Conservation (phyloP, 2,113 vertebrate species). For the Pogonocichla stellata region DNA sequence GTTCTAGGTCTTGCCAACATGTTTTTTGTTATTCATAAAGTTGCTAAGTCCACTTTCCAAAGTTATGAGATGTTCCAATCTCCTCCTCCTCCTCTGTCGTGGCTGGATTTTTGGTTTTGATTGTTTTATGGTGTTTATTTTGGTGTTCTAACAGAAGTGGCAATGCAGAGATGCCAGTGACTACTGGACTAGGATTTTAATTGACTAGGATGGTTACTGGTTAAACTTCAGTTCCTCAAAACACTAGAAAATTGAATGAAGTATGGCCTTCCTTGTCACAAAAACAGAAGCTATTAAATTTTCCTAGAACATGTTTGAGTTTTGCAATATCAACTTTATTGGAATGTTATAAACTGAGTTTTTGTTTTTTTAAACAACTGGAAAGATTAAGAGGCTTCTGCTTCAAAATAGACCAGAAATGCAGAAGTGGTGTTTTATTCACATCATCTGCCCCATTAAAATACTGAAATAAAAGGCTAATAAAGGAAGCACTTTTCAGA, state of each 20-base stretch:
- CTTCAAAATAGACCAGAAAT: conserved; percentile 42
- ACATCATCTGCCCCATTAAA: conserved; percentile 32
- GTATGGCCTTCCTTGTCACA: conserved; percentile 40
- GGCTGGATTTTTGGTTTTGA: not conserved
- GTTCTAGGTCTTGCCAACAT: not conserved
- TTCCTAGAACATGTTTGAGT: conserved; percentile 33
- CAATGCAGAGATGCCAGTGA: not conserved
- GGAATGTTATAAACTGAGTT: conserved; percentile 65
- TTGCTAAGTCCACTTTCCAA: not conserved
- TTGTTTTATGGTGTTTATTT: not conserved
- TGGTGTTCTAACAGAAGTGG: not conserved
- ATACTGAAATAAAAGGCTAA: conserved; percentile 70
- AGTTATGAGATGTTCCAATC: not conserved
- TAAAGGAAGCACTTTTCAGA: conserved; percentile 72
- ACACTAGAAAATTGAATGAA: conserved; percentile 32
- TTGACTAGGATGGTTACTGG: conserved; percentile 52
- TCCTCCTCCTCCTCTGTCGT: not conserved
- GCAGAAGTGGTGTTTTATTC: not conserved
- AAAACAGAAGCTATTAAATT: conserved; percentile 29
- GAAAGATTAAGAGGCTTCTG: conserved; percentile 54
- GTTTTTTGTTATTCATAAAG: not conserved
- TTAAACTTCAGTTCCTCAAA: conserved; percentile 60
- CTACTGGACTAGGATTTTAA: not conserved
- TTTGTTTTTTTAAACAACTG: not conserved
- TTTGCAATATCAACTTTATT: conserved; percentile 41